Evolutionary conservation across 2,797 vertebrate species (phyloP).

Genomic region (Xerus rutilus): DNA sequence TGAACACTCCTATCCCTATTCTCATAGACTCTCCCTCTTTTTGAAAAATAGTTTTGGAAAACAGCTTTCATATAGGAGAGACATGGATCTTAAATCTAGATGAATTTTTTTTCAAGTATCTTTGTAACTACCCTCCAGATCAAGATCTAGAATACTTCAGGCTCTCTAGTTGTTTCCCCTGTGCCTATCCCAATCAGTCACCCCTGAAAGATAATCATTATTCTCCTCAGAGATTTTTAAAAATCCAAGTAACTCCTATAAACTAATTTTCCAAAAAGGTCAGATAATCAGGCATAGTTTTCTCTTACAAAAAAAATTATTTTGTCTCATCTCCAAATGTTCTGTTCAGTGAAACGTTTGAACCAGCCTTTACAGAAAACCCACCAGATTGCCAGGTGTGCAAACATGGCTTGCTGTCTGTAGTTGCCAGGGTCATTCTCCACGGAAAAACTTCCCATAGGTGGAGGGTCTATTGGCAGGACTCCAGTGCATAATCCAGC

Average conservation of each 20-base stretch:
- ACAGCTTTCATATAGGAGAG: neutral
- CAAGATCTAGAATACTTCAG: neutral
- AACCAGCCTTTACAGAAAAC: constrained; percentile 2
- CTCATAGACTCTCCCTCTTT: neutral
- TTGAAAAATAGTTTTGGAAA: neutral
- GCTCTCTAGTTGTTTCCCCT: neutral
- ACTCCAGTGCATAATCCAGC: neutral
- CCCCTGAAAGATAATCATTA: neutral
- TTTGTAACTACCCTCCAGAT: neutral
- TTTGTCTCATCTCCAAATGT: neutral
- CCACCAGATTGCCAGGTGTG: neutral
- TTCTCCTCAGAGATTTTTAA: constrained; percentile 1
- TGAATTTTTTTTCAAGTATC: neutral
- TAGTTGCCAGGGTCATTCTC: neutral
- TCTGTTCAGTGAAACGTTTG: constrained; percentile 25
- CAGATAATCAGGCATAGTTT: neutral
- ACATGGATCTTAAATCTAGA: neutral
- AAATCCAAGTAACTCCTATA: neutral
- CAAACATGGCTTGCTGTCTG: neutral
- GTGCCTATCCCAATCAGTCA: neutral
- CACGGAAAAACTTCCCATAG: neutral
- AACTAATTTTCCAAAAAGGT: constrained; percentile 44
- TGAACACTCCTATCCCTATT: constrained; percentile 28
- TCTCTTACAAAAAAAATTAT: neutral
- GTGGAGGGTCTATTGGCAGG: neutral